phyloP scores from a whole-genome alignment of 2,888 invertebrate species.

The Microplitis deprimator region DNA sequence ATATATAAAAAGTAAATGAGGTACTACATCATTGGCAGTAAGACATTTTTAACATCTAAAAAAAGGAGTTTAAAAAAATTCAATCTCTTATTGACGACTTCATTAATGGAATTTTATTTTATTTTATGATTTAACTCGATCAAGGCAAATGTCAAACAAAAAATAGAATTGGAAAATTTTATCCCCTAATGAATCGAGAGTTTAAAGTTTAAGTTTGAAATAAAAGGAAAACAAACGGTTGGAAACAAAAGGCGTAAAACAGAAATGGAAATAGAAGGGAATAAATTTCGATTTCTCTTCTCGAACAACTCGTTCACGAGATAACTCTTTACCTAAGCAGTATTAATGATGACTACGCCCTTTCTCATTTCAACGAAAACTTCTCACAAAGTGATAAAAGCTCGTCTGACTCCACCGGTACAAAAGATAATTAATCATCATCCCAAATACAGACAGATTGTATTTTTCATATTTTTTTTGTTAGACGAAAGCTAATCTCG shows the following conservation, averaged over 20 bases:
- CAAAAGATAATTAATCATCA: slow-evolving; percentile 21
- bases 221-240: slow-evolving; percentile 1
- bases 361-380: background rate
- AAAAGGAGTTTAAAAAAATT: background rate
- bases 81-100: background rate
- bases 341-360: background rate
- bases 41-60: background rate
- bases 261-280: background rate
- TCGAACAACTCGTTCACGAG: background rate
- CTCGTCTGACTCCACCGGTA: background rate
- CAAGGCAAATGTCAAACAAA: background rate
- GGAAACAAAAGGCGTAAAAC: background rate
- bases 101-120: background rate
- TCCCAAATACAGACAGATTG: background rate
- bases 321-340: background rate
- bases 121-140: background rate
- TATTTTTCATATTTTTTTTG: slow-evolving; percentile 2
- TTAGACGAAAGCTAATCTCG: background rate
- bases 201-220: background rate
- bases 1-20: background rate
- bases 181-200: background rate
- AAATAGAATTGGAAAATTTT: background rate
- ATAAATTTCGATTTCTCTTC: background rate
- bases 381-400: slow-evolving; percentile 6
- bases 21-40: background rate